A percentile compares a stretch with the other conserved stretches of the same genome.
Conservation (phyloP, 1,140 invertebrate species). For the Drosophila subpulchrella region DNA sequence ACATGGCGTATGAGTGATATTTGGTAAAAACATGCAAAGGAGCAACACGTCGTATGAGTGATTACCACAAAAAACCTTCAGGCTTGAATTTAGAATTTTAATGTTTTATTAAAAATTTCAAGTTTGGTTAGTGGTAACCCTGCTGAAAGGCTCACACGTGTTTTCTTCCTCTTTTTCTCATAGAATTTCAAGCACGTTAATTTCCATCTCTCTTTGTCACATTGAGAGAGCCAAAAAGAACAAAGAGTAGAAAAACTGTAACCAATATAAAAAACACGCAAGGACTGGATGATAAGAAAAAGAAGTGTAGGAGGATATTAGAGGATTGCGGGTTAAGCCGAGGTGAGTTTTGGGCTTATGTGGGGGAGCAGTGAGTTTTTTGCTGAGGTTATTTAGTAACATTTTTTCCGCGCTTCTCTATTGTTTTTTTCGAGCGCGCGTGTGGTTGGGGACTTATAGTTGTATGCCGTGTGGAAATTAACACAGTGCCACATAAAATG, state of each 20-base stretch:
- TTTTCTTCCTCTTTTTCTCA: background rate
- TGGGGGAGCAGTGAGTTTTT: conserved; percentile 9
- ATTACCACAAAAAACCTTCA: background rate
- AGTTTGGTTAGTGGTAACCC: background rate
- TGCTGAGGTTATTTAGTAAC: conserved; percentile 5
- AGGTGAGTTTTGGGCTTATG: conserved; percentile 9
- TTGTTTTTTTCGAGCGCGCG: conserved; percentile 6
- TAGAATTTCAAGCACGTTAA: background rate
- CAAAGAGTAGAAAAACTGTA: conserved; percentile 45
- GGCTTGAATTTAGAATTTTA: background rate
- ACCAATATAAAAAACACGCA: conserved; percentile 44
- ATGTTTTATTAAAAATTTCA: too few relatives aligned
- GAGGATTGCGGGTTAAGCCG: conserved; percentile 8
- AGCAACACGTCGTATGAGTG: conserved; percentile 1
- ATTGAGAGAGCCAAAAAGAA: conserved; percentile 18
- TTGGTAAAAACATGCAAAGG: background rate
- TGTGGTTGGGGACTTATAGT: conserved; percentile 5
- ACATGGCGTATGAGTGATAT: conserved; percentile 1
- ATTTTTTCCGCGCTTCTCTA: conserved; percentile 8
- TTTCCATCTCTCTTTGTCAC: background rate
- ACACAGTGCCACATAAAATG: conserved; percentile 74
- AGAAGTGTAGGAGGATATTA: conserved; percentile 13
- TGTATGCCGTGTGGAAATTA: conserved; percentile 73
- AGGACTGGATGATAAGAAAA: conserved; percentile 34
- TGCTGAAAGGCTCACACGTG: background rate